Percentiles rank a stretch among this genome's conserved stretches.
phyloP scores from a whole-genome alignment of 2,113 vertebrate genomes.

The Cepphus grylle region DNA sequence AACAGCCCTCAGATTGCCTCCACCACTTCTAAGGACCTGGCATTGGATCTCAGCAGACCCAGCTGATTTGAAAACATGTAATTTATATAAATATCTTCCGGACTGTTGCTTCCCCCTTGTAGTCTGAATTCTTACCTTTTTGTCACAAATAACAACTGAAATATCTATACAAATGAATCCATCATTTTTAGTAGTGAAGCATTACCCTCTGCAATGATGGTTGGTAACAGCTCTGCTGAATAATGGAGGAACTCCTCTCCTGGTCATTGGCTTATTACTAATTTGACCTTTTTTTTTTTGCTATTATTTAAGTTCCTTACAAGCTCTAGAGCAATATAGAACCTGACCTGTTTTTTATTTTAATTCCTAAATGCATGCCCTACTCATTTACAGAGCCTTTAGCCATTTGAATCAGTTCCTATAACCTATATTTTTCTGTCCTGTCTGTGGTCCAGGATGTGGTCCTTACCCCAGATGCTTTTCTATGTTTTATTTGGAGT shows the following conservation, averaged over 20 bases:
- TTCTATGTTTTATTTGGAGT: not conserved
- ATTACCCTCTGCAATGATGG: not conserved
- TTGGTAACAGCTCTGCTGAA: not conserved
- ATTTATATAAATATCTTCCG: not conserved
- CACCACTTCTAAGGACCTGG: not conserved
- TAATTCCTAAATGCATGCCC: not conserved
- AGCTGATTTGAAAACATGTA: constrained; percentile 7
- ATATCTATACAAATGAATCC: not conserved
- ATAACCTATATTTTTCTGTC: not conserved
- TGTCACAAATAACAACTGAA: not conserved
- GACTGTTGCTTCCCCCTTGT: not conserved
- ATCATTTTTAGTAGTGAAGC: not conserved
- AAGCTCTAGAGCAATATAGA: not conserved
- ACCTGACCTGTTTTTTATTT: not conserved
- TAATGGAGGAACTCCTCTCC: not conserved
- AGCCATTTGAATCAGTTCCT: not conserved
- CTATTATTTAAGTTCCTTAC: not conserved
- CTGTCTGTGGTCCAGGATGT: not conserved
- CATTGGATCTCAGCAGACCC: not conserved
- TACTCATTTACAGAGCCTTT: not conserved
- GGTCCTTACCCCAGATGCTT: not conserved
- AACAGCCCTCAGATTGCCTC: not conserved
- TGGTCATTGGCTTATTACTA: not conserved
- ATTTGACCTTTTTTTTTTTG: not conserved
- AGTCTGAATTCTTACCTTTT: not conserved